These are phyloP conservation scores for Sclerodermus sp. DNA, from an alignment of 2,888 invertebrate genomes.

Conservation along the genomic window DNA sequence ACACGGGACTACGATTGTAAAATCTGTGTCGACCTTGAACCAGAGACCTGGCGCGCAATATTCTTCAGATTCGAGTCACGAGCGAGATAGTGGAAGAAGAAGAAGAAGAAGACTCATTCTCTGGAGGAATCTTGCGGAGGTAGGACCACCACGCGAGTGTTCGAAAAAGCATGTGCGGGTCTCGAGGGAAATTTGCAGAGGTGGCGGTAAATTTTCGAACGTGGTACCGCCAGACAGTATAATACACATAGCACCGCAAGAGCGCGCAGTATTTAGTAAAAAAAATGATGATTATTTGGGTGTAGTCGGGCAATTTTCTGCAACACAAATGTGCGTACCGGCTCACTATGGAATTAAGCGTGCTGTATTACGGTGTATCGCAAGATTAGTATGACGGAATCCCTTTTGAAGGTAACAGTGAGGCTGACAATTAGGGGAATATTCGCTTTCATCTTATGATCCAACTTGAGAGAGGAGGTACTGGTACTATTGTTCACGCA, in stretches of 20 bases:
- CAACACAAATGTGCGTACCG: constrained; percentile 47
- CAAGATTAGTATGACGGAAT: constrained; percentile 31
- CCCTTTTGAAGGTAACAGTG: constrained; percentile 24
- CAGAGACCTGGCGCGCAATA: too few species aligned
- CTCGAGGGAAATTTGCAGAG: too few species aligned
- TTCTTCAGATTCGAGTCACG: too few species aligned
- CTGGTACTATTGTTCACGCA: constrained; percentile 36
- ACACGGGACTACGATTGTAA: too few species aligned
- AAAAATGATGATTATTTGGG: constrained; percentile 55
- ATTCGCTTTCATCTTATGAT: constrained; percentile 22
- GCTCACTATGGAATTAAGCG: constrained; percentile 33
- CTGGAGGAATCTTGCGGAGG: too few species aligned
- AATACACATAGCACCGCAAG: constrained; percentile 33
- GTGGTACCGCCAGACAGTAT: too few species aligned
- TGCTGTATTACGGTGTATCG: constrained; percentile 32
- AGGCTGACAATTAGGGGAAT: constrained; percentile 23
- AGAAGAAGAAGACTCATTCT: too few species aligned
- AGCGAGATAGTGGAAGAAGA: too few species aligned
- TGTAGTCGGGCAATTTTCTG: constrained; percentile 50
- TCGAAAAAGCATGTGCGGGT: too few species aligned
- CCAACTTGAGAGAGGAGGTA: constrained; percentile 25
- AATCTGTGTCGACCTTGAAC: too few species aligned
- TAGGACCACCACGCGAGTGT: too few species aligned
- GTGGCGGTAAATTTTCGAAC: too few species aligned
- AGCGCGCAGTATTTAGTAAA: constrained; percentile 30